Percentiles rank a stretch among this genome's conserved stretches.
phyloP scores from a whole-genome alignment of 2,797 vertebrate species.

The Notolepis coatsorum region DNA sequence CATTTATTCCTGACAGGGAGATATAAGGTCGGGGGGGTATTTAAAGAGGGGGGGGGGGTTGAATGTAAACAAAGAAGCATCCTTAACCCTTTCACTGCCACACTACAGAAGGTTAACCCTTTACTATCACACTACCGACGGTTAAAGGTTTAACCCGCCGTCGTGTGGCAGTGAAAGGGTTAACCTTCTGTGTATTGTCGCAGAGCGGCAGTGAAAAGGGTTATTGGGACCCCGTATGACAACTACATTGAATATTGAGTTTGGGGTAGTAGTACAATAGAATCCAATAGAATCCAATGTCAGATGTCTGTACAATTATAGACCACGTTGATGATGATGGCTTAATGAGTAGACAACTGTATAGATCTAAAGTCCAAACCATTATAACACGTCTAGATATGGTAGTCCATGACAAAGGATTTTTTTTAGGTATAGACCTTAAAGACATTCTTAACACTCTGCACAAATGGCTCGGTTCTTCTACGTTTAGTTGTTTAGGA shows the following conservation, averaged over 20 bases:
- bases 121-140: no score
- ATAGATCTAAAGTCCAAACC: neutral
- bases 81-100: no score
- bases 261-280: no score
- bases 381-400: neutral
- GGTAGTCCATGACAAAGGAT: neutral
- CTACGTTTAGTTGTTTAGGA: conserved; percentile 61
- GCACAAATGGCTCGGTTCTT: conserved; percentile 43
- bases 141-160: no score
- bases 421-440: conserved; percentile 36
- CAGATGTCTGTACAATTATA: conserved; percentile 10
- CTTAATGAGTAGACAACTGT: neutral
- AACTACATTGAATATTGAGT: conserved; percentile 14
- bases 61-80: conserved; percentile 37
- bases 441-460: conserved; percentile 38
- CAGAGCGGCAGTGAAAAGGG: no score
- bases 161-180: no score
- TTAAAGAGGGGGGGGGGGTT: neutral
- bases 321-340: no score
- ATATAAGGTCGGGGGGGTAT: neutral
- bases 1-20: neutral
- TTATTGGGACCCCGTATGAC: conserved; percentile 17
- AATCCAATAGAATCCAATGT: conserved; percentile 9
- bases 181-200: no score
- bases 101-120: no score